Evolutionary conservation across 2,113 vertebrate genomes (phyloP).

Genomic region (Vidua macroura): DNA sequence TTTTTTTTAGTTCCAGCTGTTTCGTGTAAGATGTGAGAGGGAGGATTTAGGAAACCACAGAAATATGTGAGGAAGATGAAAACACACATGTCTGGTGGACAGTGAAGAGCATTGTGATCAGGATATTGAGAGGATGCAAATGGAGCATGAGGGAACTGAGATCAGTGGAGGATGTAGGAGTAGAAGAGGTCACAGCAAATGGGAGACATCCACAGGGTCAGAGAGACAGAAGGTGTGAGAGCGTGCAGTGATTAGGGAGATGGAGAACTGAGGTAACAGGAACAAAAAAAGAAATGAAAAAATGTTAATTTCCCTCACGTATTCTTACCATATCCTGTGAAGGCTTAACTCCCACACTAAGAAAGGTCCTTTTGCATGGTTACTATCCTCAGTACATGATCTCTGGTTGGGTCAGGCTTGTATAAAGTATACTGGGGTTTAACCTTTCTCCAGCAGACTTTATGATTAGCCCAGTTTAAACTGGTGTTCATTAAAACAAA

Average conservation of each 20-base stretch:
- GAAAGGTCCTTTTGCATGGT: neutral
- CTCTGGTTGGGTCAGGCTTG: neutral
- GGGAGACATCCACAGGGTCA: neutral
- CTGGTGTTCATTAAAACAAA: conserved; percentile 32
- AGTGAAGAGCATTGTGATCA: neutral
- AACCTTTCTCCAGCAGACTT: conserved; percentile 12
- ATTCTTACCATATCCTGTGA: neutral
- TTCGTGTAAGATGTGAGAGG: neutral
- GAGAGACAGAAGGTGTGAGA: neutral
- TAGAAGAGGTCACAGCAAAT: neutral
- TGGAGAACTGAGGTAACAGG: neutral
- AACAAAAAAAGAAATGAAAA: neutral
- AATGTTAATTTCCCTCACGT: neutral
- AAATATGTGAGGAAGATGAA: neutral
- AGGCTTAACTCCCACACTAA: neutral
- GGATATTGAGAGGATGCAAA: neutral
- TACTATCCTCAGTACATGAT: neutral
- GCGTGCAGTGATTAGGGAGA: neutral
- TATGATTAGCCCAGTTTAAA: conserved; percentile 24
- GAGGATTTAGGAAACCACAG: neutral
- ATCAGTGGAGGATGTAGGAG: neutral
- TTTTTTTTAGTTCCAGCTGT: neutral
- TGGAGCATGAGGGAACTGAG: neutral
- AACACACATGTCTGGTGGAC: neutral
- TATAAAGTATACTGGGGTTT: neutral